Evolutionary conservation across 2,797 vertebrate species (phyloP), one percentile per base, ranked within the genome.

Genomic region (Salmo trutta): DNA sequence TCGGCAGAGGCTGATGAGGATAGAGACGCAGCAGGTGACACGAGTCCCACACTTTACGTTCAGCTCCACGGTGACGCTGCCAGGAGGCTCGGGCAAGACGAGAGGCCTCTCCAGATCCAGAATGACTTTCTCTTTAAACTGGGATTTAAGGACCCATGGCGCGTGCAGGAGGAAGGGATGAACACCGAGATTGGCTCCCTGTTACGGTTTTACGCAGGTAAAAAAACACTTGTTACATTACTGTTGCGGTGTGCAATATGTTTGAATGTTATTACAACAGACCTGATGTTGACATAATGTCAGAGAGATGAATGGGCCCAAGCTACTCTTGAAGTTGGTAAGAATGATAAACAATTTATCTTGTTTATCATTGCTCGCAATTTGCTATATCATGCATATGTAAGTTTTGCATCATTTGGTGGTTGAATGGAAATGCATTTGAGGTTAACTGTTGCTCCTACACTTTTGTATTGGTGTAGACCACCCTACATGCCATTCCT

Each of bases 51-150:
- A n/a, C 90, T 99, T 59, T 99, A 98, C 41, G 96, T 99, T 74
- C 97, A 98, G 90, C 92, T 99, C 66, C 97, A 99, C 14, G 97
- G 98, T 5, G 97, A 98, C 89, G 95, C 95, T 64, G 96, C 95
- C 83, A 94, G 97, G 80, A 94, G 97, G 79, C 92, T 99, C 82
- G 94, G 94, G 86, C 93, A 95, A 36, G 95, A 97, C 53, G 97
- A 99, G 91, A 96, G 94, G 93, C 98, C 98, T 24, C 90, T 99
- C 87, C 96, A 96, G 91, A 94, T 99, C 83, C 97, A 98, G 89
- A 98, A 96, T 85, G 97, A 98, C 92, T 99, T 98, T 94, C 98
- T 99, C 86, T 97, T 96, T 87, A 97, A 97, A 80, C 95, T 99
- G 91, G 98, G 98, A 88, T 98, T 98, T 93, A 96, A 97, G 89